Conservation (phyloP, 2,113 vertebrate genomes). For the Vicugna pacos region DNA sequence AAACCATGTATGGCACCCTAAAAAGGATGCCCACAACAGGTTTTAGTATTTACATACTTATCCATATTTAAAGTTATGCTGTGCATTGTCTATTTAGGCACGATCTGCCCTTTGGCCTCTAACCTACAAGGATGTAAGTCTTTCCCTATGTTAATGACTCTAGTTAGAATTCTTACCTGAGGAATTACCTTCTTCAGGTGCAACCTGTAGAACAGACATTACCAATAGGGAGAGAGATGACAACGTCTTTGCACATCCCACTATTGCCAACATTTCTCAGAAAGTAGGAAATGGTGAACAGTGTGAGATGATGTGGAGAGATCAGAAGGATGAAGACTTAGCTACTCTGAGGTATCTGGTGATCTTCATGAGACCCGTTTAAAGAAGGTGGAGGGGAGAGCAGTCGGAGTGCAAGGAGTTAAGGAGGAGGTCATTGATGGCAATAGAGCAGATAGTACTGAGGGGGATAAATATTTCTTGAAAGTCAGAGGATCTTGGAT, state of each 20-base stretch:
- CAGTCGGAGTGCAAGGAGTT: background rate
- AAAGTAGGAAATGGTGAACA: background rate
- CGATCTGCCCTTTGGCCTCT: background rate
- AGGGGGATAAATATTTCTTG: background rate
- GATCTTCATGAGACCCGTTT: background rate
- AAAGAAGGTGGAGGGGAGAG: background rate
- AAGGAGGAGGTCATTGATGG: background rate
- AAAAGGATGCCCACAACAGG: background rate
- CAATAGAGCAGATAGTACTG: background rate
- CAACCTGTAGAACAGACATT: background rate
- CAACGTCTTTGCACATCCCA: background rate
- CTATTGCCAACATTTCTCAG: background rate
- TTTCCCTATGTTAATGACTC: background rate
- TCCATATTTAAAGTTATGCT: background rate
- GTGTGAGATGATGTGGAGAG: background rate
- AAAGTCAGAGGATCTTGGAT: too few species aligned
- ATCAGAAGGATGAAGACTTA: background rate
- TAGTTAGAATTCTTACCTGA: constrained; percentile 8
- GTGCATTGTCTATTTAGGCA: background rate
- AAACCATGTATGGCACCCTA: background rate
- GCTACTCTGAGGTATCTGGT: background rate
- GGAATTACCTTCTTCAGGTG: background rate
- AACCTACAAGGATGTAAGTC: background rate
- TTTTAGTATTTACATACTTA: background rate
- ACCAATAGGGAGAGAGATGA: background rate